Evolutionary conservation across 1,140 invertebrate genomes (phyloP).

Genomic region (Brachionus manjavacas): DNA sequence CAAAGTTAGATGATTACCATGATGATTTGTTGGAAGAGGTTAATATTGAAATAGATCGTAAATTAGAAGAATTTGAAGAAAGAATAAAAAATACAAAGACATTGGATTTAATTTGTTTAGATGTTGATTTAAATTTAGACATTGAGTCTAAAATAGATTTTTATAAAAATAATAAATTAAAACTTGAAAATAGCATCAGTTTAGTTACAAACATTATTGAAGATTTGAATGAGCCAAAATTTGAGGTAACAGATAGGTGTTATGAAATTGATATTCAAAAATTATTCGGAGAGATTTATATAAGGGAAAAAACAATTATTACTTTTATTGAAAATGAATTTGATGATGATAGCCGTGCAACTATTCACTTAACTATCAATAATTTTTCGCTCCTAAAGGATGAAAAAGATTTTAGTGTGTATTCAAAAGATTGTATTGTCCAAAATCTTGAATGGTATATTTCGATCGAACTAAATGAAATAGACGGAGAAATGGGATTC

Average conservation of each 20-base stretch:
- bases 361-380: neutral
- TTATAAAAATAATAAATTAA: neutral
- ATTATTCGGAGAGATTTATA: neutral
- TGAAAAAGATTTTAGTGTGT: neutral
- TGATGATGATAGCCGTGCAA: no score
- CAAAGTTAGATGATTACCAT: neutral
- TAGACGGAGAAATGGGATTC: neutral
- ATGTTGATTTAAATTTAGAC: neutral
- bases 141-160: neutral
- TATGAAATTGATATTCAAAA: neutral
- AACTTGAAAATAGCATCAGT: neutral
- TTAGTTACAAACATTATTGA: neutral
- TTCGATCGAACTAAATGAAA: neutral
- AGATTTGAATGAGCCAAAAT: neutral
- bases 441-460: neutral
- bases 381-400: neutral
- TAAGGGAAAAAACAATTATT: neutral
- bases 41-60: neutral
- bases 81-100: neutral
- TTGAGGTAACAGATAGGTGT: neutral
- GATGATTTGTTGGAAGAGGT: neutral
- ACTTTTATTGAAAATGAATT: no score
- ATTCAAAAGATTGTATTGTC: neutral
- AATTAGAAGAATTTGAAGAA: neutral
- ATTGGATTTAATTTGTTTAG: neutral